Conservation (phyloP, 2,113 vertebrate species). For the Podocnemis expansa region DNA sequence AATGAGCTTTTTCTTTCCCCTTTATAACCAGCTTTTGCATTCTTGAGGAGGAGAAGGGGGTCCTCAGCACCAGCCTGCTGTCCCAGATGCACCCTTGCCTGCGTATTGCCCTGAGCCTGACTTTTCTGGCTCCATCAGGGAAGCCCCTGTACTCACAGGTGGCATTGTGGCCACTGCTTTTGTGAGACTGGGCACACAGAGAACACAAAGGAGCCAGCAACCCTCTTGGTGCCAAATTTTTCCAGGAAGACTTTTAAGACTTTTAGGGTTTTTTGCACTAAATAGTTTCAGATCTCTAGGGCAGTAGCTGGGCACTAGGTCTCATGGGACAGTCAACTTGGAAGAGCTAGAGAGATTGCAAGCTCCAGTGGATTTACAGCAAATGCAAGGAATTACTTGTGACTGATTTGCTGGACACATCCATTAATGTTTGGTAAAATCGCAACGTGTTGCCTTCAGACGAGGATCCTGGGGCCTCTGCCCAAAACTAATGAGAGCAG, state of each 20-base stretch:
- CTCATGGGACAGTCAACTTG: conserved; percentile 15
- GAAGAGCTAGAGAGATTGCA: conserved; percentile 26
- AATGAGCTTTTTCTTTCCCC: conserved; percentile 1
- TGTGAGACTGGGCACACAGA: background rate
- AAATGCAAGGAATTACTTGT: conserved; percentile 21
- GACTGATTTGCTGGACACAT: conserved; percentile 33
- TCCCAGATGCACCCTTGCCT: background rate
- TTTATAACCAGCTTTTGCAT: background rate
- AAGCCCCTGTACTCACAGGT: conserved; percentile 29
- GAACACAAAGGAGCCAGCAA: conserved; percentile 52
- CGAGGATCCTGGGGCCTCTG: conserved; percentile 7
- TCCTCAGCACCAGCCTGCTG: background rate
- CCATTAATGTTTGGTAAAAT: background rate
- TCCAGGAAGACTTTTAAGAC: conserved; percentile 38
- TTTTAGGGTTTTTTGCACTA: conserved; percentile 64
- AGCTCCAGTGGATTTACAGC: conserved; percentile 14
- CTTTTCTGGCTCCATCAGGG: conserved; percentile 14
- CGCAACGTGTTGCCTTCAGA: background rate
- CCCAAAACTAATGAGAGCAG: background rate
- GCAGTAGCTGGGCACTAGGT: background rate
- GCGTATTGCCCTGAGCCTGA: background rate
- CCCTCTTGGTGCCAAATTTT: conserved; percentile 77
- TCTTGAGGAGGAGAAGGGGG: conserved; percentile 17
- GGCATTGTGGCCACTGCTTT: conserved; percentile 42
- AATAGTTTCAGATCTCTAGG: conserved; percentile 57